Conservation (phyloP, 2,113 vertebrate genomes). For the Prunella himalayana region DNA sequence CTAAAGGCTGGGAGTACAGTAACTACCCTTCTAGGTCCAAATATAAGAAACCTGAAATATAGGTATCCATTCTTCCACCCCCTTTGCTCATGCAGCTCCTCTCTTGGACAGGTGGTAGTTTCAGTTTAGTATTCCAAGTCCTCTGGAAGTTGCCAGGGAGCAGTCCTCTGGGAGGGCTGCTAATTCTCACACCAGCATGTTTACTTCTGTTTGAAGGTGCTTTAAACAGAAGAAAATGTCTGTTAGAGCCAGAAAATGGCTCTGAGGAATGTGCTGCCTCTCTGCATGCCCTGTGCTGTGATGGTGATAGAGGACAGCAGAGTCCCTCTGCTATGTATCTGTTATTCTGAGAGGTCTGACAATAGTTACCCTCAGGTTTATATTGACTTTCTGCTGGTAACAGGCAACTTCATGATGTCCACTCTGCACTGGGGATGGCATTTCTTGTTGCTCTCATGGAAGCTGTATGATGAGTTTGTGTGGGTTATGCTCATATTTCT, state of each 20-base stretch:
- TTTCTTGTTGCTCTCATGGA: not conserved
- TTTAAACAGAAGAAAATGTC: not conserved
- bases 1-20: not conserved
- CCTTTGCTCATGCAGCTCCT: not conserved
- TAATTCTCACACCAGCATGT: not conserved
- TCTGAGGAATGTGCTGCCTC: not conserved
- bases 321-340: not conserved
- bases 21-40: not conserved
- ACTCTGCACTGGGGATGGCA: not conserved
- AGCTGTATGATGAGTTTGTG: not conserved
- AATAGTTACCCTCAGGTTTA: not conserved
- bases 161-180: not conserved
- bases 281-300: not conserved
- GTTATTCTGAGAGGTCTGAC: not conserved
- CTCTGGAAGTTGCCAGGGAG: not conserved
- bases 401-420: not conserved
- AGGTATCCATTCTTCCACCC: not conserved
- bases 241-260: not conserved
- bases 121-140: not conserved
- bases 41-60: not conserved
- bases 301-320: not conserved
- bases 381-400: not conserved
- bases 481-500: not conserved
- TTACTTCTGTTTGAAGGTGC: not conserved
- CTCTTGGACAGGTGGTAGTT: not conserved